Evolutionary conservation across 2,888 invertebrate genomes (phyloP).

Genomic region (Pterobdella sp.): DNA sequence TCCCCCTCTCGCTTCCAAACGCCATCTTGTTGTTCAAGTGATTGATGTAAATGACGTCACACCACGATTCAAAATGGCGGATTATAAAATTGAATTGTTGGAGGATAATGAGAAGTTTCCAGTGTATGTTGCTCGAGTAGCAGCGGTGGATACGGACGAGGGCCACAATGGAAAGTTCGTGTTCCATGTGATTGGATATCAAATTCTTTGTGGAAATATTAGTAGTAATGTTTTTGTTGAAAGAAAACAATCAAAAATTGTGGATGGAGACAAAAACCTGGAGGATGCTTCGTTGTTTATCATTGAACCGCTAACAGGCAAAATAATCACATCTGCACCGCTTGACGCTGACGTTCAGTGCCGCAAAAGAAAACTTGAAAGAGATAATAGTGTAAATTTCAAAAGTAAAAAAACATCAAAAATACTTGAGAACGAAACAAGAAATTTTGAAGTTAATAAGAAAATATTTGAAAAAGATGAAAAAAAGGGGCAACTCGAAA

Average conservation of each 20-base stretch:
- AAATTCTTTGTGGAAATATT: neutral
- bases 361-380: too few relatives aligned
- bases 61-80: constrained; percentile 31
- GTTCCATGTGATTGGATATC: constrained; percentile 12
- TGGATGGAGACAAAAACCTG: neutral
- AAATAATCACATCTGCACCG: too few relatives aligned
- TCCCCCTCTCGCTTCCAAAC: constrained; percentile 26
- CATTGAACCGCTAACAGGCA: too few relatives aligned
- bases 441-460: too few relatives aligned
- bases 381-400: too few relatives aligned
- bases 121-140: constrained; percentile 29
- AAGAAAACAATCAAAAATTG: neutral
- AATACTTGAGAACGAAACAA: too few relatives aligned
- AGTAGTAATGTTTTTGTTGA: neutral
- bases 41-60: constrained; percentile 35
- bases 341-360: too few relatives aligned
- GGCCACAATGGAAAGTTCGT: constrained; percentile 33
- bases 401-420: too few relatives aligned
- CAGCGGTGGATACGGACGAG: constrained; percentile 33
- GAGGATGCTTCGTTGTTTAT: too few relatives aligned
- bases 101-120: constrained; percentile 32
- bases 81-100: constrained; percentile 29
- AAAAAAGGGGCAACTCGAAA: too few relatives aligned
- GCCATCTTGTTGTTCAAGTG: constrained; percentile 31
- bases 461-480: too few relatives aligned